Conservation (phyloP, 1,140 invertebrate species). For the Hyles euphorbiae region DNA sequence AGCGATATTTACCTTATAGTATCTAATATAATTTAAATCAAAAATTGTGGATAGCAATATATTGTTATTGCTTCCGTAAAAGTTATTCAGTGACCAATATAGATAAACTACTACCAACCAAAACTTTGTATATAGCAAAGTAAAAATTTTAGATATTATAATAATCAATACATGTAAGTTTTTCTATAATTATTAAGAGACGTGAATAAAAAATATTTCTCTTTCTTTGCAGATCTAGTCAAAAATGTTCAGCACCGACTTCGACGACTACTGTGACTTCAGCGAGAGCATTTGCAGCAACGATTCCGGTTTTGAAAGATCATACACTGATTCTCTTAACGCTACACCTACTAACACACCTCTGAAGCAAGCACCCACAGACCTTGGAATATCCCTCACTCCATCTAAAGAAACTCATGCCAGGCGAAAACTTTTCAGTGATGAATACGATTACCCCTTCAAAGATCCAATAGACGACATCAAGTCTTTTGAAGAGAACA, state of each 20-base stretch:
- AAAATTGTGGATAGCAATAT: too few relatives aligned
- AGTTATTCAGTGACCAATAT: too few relatives aligned
- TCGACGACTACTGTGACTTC: constrained; percentile 75
- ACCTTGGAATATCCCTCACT: constrained; percentile 51
- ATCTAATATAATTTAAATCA: too few relatives aligned
- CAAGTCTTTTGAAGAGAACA: constrained; percentile 42
- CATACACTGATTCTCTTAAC: constrained; percentile 42
- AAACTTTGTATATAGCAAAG: too few relatives aligned
- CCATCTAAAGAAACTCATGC: constrained; percentile 37
- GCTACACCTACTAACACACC: constrained; percentile 44
- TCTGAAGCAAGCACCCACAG: constrained; percentile 47
- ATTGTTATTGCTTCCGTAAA: too few relatives aligned
- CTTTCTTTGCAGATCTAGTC: constrained; percentile 38
- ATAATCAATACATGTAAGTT: background rate
- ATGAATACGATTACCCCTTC: constrained; percentile 41
- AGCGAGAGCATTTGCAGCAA: constrained; percentile 82
- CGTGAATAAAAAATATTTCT: too few relatives aligned
- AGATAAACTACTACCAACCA: too few relatives aligned
- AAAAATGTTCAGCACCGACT: constrained; percentile 51
- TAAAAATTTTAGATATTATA: too few relatives aligned
- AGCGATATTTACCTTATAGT: too few relatives aligned
- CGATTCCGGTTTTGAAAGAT: constrained; percentile 81
- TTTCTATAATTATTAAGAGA: too few relatives aligned
- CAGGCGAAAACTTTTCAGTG: constrained; percentile 57
- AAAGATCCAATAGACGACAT: constrained; percentile 38